phyloP scores from a whole-genome alignment of 2,113 vertebrate genomes.

The Hystrix brachyura region DNA sequence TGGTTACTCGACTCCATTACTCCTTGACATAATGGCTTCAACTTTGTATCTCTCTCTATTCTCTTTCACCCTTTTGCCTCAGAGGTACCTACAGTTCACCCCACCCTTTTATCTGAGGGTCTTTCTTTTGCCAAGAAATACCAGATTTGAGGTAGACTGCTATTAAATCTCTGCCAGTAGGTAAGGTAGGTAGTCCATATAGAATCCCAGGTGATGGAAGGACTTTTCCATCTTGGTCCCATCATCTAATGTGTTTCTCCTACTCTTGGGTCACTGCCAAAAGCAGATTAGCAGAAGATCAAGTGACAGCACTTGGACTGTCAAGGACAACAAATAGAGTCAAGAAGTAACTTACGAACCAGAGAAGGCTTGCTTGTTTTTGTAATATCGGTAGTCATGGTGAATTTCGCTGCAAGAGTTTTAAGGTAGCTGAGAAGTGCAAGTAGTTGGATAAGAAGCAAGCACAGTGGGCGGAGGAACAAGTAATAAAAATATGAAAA shows the following conservation, averaged over 20 bases:
- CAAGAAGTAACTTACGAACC: neutral
- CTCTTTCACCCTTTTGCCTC: neutral
- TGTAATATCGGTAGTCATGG: neutral
- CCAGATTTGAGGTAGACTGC: neutral
- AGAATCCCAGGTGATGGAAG: neutral
- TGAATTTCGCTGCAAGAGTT: conserved; percentile 11
- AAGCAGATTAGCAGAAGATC: neutral
- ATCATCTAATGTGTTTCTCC: neutral
- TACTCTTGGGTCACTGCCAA: neutral
- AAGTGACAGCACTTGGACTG: neutral
- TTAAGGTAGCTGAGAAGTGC: neutral
- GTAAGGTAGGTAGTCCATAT: neutral
- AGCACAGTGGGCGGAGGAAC: neutral
- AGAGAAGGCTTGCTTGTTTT: neutral
- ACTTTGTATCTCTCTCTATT: neutral
- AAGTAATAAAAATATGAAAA: neutral
- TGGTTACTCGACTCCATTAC: neutral
- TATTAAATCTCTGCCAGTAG: conserved; percentile 40
- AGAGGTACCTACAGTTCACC: neutral
- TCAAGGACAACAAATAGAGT: neutral
- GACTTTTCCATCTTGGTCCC: neutral
- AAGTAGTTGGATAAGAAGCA: neutral
- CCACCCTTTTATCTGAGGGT: neutral
- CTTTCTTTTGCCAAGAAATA: conserved; percentile 37
- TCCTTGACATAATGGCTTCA: neutral